phyloP scores from a whole-genome alignment of 2,797 vertebrate genomes.

The Acipenser oxyrinchus region DNA sequence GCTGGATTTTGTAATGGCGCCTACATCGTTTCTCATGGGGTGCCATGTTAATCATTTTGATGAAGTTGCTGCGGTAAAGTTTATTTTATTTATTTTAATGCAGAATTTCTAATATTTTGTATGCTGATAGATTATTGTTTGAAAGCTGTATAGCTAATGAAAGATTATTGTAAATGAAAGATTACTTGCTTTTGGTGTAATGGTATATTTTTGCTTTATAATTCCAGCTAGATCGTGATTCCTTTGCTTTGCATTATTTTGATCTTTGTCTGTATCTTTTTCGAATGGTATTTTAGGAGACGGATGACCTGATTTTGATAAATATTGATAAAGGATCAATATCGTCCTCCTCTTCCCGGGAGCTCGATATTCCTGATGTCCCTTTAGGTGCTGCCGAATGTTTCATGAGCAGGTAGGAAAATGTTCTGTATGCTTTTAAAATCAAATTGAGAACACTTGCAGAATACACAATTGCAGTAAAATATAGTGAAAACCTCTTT shows the following conservation, averaged over 20 bases:
- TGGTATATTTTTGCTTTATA: too few species aligned
- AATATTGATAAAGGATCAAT: conserved; percentile 77
- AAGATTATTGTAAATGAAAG: too few species aligned
- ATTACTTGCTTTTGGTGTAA: too few species aligned
- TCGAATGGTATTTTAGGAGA: conserved; percentile 58
- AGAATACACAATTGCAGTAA: too few species aligned
- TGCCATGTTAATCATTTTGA: conserved; percentile 76
- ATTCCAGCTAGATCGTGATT: too few species aligned
- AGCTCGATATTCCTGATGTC: conserved; percentile 59
- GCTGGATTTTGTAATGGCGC: conserved; percentile 96
- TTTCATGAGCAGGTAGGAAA: conserved; percentile 55
- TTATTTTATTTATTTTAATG: neutral
- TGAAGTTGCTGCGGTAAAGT: conserved; percentile 72
- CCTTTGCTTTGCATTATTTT: too few species aligned
- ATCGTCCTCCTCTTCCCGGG: conserved; percentile 48
- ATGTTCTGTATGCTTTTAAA: neutral
- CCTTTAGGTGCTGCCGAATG: conserved; percentile 66
- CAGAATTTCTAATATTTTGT: too few species aligned
- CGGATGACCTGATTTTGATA: conserved; percentile 77
- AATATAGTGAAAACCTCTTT: too few species aligned
- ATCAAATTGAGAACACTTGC: too few species aligned
- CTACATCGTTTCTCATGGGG: conserved; percentile 93
- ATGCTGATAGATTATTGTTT: too few species aligned
- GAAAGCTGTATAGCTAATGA: too few species aligned
- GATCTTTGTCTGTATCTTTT: neutral